phyloP scores from a whole-genome alignment of 2,113 vertebrate genomes.

The Cololabis saira region DNA sequence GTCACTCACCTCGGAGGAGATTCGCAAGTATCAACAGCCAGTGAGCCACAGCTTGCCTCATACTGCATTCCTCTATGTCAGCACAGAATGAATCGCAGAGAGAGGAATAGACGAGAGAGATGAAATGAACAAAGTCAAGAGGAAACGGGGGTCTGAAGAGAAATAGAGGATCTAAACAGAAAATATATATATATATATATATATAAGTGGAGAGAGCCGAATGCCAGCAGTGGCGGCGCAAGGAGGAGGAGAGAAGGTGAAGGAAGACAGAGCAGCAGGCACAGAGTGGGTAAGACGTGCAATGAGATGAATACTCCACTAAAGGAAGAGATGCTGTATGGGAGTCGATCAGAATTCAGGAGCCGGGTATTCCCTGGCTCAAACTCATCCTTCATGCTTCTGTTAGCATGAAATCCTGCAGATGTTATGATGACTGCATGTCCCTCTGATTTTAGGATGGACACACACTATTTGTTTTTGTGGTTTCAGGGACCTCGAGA shows the following conservation, averaged over 20 bases:
- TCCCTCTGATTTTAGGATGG: not conserved
- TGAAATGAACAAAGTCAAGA: conserved; percentile 11
- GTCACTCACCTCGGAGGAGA: conserved; percentile 76
- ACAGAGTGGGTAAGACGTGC: conserved; percentile 49
- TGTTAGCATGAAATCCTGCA: conserved; percentile 12
- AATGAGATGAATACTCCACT: conserved; percentile 40
- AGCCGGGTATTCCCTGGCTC: conserved; percentile 1
- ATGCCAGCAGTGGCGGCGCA: conserved; percentile 26
- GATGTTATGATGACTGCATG: conserved; percentile 16
- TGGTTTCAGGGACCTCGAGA: not conserved
- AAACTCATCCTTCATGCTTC: conserved; percentile 21
- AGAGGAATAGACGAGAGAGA: conserved; percentile 28
- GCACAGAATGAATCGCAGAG: conserved; percentile 30
- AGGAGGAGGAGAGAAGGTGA: conserved; percentile 21
- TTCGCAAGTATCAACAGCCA: conserved; percentile 66
- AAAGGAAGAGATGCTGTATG: conserved; percentile 29
- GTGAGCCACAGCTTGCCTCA: conserved; percentile 63
- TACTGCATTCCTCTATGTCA: conserved; percentile 68
- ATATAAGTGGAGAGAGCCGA: conserved; percentile 41
- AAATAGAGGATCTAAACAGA: conserved; percentile 9
- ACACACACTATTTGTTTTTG: not conserved
- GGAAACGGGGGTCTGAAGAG: conserved; percentile 6
- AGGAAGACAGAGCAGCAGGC: conserved; percentile 27
- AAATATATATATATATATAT: too few relatives aligned
- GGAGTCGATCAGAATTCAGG: conserved; percentile 22